Percentiles rank a stretch among this genome's conserved stretches.
phyloP scores from a whole-genome alignment of 2,113 vertebrate genomes.

The Thymallus thymallus region DNA sequence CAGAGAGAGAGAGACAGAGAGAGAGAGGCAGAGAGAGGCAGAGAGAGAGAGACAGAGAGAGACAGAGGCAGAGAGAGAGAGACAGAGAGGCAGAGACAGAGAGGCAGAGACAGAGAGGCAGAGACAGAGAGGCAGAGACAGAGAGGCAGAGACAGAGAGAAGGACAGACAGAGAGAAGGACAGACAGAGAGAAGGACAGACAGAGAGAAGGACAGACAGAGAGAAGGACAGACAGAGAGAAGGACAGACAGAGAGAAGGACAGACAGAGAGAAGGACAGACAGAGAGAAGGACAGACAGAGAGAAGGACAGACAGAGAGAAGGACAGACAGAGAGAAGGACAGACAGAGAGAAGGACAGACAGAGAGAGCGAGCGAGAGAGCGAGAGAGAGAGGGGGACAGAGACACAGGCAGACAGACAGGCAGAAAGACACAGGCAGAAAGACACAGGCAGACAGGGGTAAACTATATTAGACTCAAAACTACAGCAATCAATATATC shows the following conservation, averaged over 20 bases:
- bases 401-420: not conserved
- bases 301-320: no score
- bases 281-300: no score
- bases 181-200: not conserved
- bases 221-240: not conserved
- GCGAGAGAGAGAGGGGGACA: not conserved
- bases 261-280: accelerated
- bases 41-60: not conserved
- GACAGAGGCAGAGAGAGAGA: not conserved
- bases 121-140: no score
- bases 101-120: not conserved
- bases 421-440: not conserved
- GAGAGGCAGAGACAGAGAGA: not conserved
- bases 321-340: no score
- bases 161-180: accelerated
- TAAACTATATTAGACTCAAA: not conserved
- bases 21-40: no score
- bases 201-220: not conserved
- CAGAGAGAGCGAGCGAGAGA: not conserved
- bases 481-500: not conserved
- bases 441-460: not conserved
- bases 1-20: no score
- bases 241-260: not conserved
- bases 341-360: not conserved
- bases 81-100: not conserved